A percentile compares a stretch with the other conserved stretches of the same genome.
Evolutionary conservation across 2,797 vertebrate genomes (phyloP).

Genomic region (Mus caroli): DNA sequence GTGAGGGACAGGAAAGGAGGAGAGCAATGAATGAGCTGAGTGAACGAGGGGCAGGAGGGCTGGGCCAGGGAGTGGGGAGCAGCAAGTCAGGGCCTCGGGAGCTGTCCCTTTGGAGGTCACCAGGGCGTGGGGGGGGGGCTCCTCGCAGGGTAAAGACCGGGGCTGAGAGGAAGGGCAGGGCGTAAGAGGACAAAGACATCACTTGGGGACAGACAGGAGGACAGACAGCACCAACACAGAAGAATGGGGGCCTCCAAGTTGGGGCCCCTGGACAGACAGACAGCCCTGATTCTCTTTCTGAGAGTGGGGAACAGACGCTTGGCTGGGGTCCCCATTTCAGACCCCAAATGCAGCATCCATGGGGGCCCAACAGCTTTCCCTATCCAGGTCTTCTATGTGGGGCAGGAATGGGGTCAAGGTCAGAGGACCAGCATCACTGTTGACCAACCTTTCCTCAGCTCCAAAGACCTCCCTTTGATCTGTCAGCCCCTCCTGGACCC

Average conservation of each 20-base stretch:
- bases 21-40: constrained; percentile 87
- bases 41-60: constrained; percentile 13
- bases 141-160: not conserved
- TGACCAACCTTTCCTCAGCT: not conserved
- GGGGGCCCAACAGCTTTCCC: not conserved
- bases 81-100: not conserved
- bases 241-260: constrained; percentile 41
- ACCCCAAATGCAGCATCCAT: not conserved
- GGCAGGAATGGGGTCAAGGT: not conserved
- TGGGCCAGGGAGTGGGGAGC: not conserved
- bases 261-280: constrained; percentile 43
- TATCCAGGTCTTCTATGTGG: not conserved
- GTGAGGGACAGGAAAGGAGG: constrained; percentile 92
- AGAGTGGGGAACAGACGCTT: not conserved
- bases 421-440: not conserved
- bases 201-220: constrained; percentile 75
- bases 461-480: not conserved
- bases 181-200: constrained; percentile 44
- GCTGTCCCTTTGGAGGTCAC: not conserved
- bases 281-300: constrained; percentile 35
- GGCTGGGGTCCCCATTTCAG: not conserved
- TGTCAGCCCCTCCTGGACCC: not conserved
- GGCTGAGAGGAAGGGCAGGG: not conserved
- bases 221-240: constrained; percentile 77
- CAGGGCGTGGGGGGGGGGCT: no score